phyloP scores from a whole-genome alignment of 2,797 vertebrate species.

The Octomys mimax region DNA sequence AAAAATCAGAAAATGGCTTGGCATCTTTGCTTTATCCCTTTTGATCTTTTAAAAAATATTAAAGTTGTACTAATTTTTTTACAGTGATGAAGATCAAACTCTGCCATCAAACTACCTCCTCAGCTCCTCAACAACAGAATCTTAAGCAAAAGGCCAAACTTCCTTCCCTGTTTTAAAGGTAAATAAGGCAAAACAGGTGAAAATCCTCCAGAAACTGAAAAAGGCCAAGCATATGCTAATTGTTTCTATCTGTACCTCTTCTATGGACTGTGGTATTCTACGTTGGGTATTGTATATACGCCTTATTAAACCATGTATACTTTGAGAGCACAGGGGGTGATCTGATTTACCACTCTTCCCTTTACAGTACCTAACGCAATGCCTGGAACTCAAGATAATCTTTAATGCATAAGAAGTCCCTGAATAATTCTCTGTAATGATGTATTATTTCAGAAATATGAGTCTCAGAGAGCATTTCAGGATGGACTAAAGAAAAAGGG shows the following conservation, averaged over 20 bases:
- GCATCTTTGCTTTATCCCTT: not conserved
- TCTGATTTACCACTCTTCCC: not conserved
- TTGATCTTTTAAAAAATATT: not conserved
- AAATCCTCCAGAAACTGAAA: not conserved
- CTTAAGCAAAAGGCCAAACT: slow-evolving; percentile 11
- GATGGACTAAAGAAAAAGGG: slow-evolving; percentile 3
- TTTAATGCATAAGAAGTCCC: not conserved
- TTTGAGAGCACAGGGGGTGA: not conserved
- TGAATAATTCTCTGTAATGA: slow-evolving; percentile 31
- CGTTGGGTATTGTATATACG: not conserved
- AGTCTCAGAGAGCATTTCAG: not conserved
- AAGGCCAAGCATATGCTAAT: not conserved
- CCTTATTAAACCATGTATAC: not conserved
- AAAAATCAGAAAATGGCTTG: not conserved
- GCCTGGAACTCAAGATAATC: not conserved
- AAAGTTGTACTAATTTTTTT: not conserved
- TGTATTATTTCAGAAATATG: slow-evolving; percentile 19
- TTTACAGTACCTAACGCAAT: slow-evolving; percentile 1
- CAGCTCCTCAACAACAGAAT: not conserved
- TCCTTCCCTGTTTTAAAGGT: not conserved
- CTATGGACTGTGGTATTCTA: not conserved
- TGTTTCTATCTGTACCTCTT: slow-evolving; percentile 5
- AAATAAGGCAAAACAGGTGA: not conserved
- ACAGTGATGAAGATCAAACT: not conserved
- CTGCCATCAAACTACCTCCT: not conserved